Evolutionary conservation across 2,888 invertebrate genomes (phyloP), one percentile per base, ranked within the genome.

Genomic region (Acheta domesticus): DNA sequence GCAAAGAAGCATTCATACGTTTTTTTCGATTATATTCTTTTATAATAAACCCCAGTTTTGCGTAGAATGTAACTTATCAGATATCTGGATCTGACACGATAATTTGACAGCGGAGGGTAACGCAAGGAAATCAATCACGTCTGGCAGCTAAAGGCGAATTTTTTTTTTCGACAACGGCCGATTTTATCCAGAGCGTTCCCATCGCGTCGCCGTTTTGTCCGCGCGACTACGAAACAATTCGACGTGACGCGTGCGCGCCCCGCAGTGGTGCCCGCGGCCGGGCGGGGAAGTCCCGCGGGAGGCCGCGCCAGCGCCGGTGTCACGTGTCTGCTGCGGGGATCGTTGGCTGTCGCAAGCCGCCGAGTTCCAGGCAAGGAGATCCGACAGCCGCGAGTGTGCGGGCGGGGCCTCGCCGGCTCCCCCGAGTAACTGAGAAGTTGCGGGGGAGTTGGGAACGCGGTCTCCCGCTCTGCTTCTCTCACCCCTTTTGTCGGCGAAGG

Each of bases 11-110:
- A 62, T 62, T 62, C 62, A 62, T 14, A n/a, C 14, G 16, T 62
- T 62, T 62, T 62, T n/a, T n/a, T 62, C 62, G 62, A 62, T 62
- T 62, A 14, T n/a, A 62, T 62, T 62, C n/a, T 62, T 62, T 62
- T 62, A 62, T 62, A 62, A 62, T n/a, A n/a, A 62, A n/a, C 16
- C n/a, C 16, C n/a, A 5, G 11, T n/a, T 62, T 62, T 62, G 16
- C 62, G n/a, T 19, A n/a, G 62, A 62, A n/a, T 62, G 14, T 62
- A 62, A 62, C 62, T 62, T 62, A 62, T 62, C 62, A 62, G 62
- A n/a, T 36, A 62, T 62, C 62, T 62, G 62, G 62, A 14, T 19
- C 16, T 12, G 62, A 62, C 62, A 62, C 62, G 62, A 62, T 62
- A 62, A 62, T 62, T 62, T 62, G 62, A 62, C 62, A 62, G 62